A percentile compares a stretch with the other conserved stretches of the same genome.
phyloP scores from a whole-genome alignment of 1,140 invertebrate genomes.

The Homalodisca vitripennis region DNA sequence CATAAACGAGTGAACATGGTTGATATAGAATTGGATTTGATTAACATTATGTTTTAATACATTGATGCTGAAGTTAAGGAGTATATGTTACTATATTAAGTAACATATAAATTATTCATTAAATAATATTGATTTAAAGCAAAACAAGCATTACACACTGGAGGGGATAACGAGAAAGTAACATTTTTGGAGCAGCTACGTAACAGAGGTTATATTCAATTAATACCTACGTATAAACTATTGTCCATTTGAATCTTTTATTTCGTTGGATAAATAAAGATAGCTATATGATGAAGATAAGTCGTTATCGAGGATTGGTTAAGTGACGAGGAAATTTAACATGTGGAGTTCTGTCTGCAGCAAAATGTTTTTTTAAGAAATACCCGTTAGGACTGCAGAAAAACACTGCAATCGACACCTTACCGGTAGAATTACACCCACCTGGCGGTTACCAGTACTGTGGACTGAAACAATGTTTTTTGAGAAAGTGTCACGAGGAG shows the following conservation, averaged over 20 bases:
- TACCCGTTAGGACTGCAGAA: slow-evolving; percentile 31
- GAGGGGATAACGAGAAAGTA: background rate
- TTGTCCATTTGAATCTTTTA: background rate
- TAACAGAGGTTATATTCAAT: background rate
- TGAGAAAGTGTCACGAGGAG: slow-evolving; percentile 47
- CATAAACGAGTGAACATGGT: slow-evolving; percentile 5
- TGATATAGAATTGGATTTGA: slow-evolving; percentile 21
- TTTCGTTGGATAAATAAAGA: background rate
- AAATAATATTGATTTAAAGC: no score
- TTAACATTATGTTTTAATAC: slow-evolving; percentile 12
- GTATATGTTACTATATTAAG: no score
- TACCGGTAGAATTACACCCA: slow-evolving; percentile 51
- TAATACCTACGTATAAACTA: background rate
- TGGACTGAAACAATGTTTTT: slow-evolving; percentile 51
- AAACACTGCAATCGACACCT: slow-evolving; percentile 48
- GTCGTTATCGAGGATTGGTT: background rate
- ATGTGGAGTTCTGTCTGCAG: background rate
- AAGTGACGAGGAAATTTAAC: background rate
- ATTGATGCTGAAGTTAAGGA: background rate
- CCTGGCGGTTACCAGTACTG: slow-evolving; percentile 50
- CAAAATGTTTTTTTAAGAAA: background rate
- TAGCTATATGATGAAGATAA: background rate
- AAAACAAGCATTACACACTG: background rate
- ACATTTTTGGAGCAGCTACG: background rate
- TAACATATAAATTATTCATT: no score